phyloP scores from a whole-genome alignment of 2,113 vertebrate genomes.

The Sinocyclocheilus anshuiensis region DNA sequence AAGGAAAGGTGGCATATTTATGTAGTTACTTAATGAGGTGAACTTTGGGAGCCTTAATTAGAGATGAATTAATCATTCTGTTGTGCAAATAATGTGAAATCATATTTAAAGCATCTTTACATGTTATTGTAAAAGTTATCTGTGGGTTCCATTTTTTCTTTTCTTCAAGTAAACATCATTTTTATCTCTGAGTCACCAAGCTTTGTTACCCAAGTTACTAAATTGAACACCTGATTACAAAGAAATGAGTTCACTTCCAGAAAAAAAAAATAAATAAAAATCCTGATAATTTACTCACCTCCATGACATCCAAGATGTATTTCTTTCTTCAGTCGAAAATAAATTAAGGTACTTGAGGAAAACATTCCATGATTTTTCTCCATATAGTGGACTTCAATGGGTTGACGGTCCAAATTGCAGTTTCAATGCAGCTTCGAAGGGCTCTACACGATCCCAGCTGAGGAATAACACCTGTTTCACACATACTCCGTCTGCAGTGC shows the following conservation, averaged over 20 bases:
- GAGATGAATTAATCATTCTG: constrained; percentile 47
- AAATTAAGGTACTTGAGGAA: too few species aligned
- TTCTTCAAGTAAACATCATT: not conserved
- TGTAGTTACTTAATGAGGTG: constrained; percentile 41
- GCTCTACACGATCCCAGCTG: too few species aligned
- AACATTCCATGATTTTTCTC: too few species aligned
- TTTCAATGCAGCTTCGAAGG: too few species aligned
- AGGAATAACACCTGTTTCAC: too few species aligned
- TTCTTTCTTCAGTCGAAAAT: too few species aligned
- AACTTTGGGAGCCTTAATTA: constrained; percentile 35
- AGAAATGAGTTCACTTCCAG: not conserved
- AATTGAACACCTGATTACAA: not conserved
- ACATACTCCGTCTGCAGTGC: too few species aligned
- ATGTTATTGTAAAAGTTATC: constrained; percentile 17
- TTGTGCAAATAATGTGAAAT: constrained; percentile 38
- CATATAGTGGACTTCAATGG: too few species aligned
- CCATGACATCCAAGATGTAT: too few species aligned
- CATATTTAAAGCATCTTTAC: not conserved
- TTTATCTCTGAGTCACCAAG: not conserved
- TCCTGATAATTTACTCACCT: too few species aligned
- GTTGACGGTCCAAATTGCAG: too few species aligned
- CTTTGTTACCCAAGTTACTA: not conserved
- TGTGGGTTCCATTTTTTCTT: not conserved
- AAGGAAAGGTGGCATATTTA: constrained; percentile 48
- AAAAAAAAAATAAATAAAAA: too few species aligned